Conservation (phyloP, 2,797 vertebrate species). For the Oreochromis mossambicus region DNA sequence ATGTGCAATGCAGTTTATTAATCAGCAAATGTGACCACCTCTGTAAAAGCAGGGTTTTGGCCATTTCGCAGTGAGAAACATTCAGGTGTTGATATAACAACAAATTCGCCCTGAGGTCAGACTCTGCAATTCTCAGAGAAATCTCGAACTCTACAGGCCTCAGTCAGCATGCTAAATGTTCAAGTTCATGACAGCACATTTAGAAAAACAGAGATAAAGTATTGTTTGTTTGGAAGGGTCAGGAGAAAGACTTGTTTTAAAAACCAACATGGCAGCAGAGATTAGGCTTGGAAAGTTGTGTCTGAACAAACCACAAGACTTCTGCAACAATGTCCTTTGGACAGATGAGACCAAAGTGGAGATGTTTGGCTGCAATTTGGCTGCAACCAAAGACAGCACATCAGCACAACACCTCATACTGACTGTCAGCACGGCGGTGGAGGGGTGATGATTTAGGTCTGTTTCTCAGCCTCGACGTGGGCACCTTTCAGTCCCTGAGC, state of each 20-base stretch:
- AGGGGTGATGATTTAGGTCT: background rate
- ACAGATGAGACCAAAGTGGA: background rate
- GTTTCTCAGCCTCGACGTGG: background rate
- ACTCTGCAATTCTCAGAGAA: background rate
- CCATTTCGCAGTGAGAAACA: fast-evolving
- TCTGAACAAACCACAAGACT: background rate
- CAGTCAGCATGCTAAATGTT: background rate
- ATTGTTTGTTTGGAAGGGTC: background rate
- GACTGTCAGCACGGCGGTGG: background rate
- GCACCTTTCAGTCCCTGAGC: background rate
- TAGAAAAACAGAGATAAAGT: background rate
- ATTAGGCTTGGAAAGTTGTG: background rate
- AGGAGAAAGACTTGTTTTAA: background rate
- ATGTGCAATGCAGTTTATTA: background rate
- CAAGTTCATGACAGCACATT: background rate
- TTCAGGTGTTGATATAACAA: fast-evolving
- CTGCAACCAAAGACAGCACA: background rate
- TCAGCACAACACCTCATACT: background rate
- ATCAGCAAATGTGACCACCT: background rate
- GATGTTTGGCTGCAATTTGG: background rate
- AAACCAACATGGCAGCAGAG: background rate
- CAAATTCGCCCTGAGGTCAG: fast-evolving
- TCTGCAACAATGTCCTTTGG: background rate
- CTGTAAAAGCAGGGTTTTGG: background rate
- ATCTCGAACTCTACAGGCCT: background rate